These are phyloP conservation scores for Tachycineta bicolor DNA, from an alignment of 2,113 vertebrate genomes.

Conservation along the genomic window DNA sequence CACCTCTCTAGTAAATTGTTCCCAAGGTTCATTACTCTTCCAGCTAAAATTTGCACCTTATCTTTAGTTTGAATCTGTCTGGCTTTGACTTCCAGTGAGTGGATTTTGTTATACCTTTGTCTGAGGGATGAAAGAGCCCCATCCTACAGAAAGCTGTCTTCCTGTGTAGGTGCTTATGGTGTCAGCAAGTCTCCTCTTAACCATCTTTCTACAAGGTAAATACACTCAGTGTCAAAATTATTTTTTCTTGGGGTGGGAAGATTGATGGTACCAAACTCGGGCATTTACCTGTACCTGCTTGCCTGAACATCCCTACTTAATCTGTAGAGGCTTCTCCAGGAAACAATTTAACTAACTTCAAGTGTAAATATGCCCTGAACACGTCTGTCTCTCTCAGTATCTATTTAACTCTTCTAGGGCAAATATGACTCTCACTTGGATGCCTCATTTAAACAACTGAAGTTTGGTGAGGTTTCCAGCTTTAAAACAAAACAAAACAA, in stretches of 20 bases:
- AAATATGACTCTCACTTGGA: not conserved
- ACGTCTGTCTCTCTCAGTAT: not conserved
- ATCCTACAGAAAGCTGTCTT: not conserved
- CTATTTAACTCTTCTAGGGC: not conserved
- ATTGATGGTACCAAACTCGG: not conserved
- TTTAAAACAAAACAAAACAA: too few relatives aligned
- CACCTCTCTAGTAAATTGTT: slow-evolving; percentile 13
- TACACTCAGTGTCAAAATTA: not conserved
- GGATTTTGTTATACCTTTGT: slow-evolving; percentile 28
- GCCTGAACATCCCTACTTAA: not conserved
- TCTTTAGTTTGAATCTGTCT: slow-evolving; percentile 48
- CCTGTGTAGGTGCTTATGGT: not conserved
- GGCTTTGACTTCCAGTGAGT: slow-evolving; percentile 5
- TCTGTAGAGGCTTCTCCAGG: not conserved
- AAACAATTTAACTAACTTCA: not conserved
- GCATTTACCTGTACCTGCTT: not conserved
- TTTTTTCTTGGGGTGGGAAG: not conserved
- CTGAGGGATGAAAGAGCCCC: not conserved
- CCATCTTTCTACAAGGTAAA: not conserved
- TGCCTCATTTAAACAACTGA: not conserved
- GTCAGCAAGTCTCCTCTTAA: not conserved
- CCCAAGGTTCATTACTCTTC: slow-evolving; percentile 7
- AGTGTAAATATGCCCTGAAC: not conserved
- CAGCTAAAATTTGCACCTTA: slow-evolving; percentile 38
- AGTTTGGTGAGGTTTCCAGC: not conserved